Conservation (phyloP, 2,888 invertebrate species). For the Hecatera dysodea region DNA sequence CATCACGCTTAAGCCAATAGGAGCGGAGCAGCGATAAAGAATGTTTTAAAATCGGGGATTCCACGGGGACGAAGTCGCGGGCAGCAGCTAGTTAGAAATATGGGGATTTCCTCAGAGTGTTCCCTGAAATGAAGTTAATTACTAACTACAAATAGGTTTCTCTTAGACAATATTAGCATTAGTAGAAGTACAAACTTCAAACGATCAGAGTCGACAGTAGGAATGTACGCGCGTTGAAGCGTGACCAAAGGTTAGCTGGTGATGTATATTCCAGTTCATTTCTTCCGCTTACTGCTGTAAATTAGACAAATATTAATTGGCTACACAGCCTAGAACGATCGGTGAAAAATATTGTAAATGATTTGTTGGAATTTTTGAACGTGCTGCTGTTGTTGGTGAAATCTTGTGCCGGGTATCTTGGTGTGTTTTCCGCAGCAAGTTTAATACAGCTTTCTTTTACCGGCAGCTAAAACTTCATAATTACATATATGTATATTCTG, state of each 20-base stretch:
- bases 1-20: too few relatives aligned
- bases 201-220: background rate
- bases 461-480: too few relatives aligned
- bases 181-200: background rate
- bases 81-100: too few relatives aligned
- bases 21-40: too few relatives aligned
- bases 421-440: too few relatives aligned
- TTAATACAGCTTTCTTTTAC: too few relatives aligned
- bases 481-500: too few relatives aligned
- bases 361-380: slow-evolving; percentile 4
- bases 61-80: too few relatives aligned
- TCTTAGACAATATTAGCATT: background rate
- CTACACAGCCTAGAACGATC: slow-evolving; percentile 28
- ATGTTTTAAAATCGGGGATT: too few relatives aligned
- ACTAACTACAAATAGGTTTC: slow-evolving; percentile 2
- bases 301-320: slow-evolving; percentile 47
- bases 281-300: slow-evolving; percentile 21
- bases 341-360: slow-evolving; percentile 30
- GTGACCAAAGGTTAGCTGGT: slow-evolving; percentile 39
- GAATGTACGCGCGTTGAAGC: slow-evolving; percentile 24
- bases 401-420: background rate
- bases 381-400: slow-evolving; percentile 3
- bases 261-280: slow-evolving; percentile 41
- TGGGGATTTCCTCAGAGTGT: too few relatives aligned
- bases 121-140: too few relatives aligned